Conservation (phyloP, 2,797 vertebrate species). For the Hybognathus amarus region DNA sequence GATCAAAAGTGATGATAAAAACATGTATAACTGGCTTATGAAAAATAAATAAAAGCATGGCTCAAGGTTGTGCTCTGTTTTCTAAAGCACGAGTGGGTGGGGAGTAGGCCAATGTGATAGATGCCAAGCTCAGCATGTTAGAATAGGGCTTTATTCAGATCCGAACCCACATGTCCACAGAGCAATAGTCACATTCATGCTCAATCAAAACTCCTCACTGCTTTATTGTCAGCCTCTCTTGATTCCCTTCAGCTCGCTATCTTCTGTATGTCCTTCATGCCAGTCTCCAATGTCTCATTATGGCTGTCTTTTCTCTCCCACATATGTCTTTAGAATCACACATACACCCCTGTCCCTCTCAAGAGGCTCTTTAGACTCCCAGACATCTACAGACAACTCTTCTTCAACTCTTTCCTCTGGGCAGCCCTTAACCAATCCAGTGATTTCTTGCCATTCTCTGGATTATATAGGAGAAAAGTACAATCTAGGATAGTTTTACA, state of each 20-base stretch:
- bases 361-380: conserved; percentile 1
- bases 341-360: conserved; percentile 9
- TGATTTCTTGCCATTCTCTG: conserved; percentile 2
- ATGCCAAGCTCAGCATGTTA: conserved; percentile 12
- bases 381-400: background rate
- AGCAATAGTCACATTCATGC: background rate
- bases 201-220: conserved; percentile 3
- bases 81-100: conserved; percentile 4
- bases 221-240: background rate
- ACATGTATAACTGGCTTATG: background rate
- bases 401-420: background rate
- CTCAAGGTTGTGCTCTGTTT: conserved; percentile 24
- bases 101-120: conserved; percentile 1
- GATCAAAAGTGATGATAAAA: background rate
- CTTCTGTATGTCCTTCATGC: background rate
- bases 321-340: conserved; percentile 15
- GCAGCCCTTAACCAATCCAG: conserved; percentile 16
- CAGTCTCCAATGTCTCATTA: conserved; percentile 11
- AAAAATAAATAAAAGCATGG: background rate
- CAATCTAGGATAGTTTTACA: background rate
- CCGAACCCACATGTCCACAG: conserved; percentile 13
- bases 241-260: background rate
- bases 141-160: conserved; percentile 19
- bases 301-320: conserved; percentile 2
- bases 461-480: background rate